phyloP scores from a whole-genome alignment of 1,140 invertebrate species.

The Leptonema lineaticorne region DNA sequence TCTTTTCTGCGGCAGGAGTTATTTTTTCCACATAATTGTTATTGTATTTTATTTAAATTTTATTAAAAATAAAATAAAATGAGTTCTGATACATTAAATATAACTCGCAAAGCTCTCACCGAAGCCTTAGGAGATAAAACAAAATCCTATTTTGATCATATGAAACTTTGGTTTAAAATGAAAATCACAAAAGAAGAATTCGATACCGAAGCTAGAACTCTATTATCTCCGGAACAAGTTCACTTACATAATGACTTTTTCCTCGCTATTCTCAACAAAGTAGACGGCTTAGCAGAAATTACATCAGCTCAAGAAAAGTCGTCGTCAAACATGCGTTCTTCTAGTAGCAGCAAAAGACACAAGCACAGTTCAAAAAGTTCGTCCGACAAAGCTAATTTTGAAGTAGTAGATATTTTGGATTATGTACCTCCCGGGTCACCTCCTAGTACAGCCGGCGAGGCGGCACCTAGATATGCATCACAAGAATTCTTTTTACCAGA shows the following conservation, averaged over 20 bases:
- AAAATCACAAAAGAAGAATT: conserved; percentile 80
- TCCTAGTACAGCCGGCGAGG: conserved; percentile 44
- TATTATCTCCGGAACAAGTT: conserved; percentile 69
- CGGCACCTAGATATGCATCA: conserved; percentile 57
- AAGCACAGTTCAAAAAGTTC: conserved; percentile 60
- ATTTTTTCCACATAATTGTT: not conserved
- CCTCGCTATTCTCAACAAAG: conserved; percentile 75
- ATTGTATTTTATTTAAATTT: not conserved
- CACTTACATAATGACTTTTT: conserved; percentile 83
- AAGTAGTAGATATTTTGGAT: conserved; percentile 59
- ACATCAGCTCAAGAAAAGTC: conserved; percentile 53
- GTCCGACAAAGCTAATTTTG: conserved; percentile 67
- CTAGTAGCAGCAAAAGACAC: conserved; percentile 56
- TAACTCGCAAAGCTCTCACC: conserved; percentile 62
- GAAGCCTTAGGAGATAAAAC: conserved; percentile 65
- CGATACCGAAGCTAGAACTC: conserved; percentile 70
- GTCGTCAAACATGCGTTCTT: conserved; percentile 42
- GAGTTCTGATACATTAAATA: conserved; percentile 49
- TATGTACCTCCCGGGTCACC: conserved; percentile 51
- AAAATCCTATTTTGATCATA: conserved; percentile 66
- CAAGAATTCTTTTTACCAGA: conserved; percentile 75
- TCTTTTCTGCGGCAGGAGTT: too few species aligned
- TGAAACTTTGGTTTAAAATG: conserved; percentile 74
- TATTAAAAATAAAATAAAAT: conserved; percentile 41
- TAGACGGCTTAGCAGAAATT: conserved; percentile 64